Percentiles rank a stretch among this genome's conserved stretches.
These are phyloP conservation scores for Pocillopora damicornis DNA, from an alignment of 64 coral and sea anemone genomes.

Conservation along the genomic window DNA sequence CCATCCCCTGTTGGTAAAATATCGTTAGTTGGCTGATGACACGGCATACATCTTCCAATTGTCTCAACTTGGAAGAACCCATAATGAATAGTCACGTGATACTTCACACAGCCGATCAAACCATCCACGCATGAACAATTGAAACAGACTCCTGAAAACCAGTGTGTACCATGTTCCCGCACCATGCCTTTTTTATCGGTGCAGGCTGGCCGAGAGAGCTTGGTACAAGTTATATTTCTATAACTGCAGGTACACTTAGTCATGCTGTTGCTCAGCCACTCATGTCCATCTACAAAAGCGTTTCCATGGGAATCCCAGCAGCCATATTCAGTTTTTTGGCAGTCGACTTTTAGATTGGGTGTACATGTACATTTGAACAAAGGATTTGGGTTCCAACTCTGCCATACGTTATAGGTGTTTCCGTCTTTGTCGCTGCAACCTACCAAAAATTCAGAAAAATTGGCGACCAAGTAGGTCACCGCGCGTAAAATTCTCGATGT, in stretches of 20 bases:
- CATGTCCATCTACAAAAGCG: not conserved
- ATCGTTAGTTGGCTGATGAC: constrained; percentile 2
- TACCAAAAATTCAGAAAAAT: not conserved
- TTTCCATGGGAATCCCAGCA: constrained; percentile 15
- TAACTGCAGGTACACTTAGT: not conserved
- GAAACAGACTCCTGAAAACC: constrained; percentile 22
- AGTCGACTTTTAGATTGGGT: not conserved
- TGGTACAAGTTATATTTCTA: not conserved
- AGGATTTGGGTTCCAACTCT: constrained; percentile 19
- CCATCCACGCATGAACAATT: constrained; percentile 13
- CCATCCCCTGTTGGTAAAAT: constrained; percentile 7
- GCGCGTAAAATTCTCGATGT: not conserved
- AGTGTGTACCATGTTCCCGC: constrained; percentile 14
- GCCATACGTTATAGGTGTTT: constrained; percentile 7
- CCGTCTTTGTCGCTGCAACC: constrained; percentile 26
- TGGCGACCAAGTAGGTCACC: not conserved
- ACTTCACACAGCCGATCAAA: constrained; percentile 4
- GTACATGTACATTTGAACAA: constrained; percentile 1
- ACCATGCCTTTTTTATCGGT: constrained; percentile 6
- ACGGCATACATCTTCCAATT: constrained; percentile 2
- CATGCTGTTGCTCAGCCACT: constrained; percentile 13
- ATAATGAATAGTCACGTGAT: constrained; percentile 18
- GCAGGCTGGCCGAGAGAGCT: constrained; percentile 29
- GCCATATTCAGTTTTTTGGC: not conserved
- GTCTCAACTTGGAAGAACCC: not conserved